phyloP scores from a whole-genome alignment of 2,797 vertebrate genomes.

The Alfaro cultratus region DNA sequence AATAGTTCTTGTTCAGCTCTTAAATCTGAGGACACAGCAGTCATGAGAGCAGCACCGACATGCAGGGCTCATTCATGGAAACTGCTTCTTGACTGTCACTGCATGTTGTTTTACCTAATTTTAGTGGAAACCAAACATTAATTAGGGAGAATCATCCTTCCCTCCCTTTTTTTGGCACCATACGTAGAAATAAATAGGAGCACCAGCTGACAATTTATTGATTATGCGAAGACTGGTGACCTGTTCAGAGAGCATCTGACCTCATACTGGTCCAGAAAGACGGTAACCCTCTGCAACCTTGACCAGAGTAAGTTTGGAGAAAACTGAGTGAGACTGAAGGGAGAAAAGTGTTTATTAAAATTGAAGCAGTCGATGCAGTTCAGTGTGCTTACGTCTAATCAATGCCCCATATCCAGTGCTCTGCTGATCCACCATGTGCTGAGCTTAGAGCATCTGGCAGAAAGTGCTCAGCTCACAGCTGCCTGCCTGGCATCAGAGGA shows the following conservation, averaged over 20 bases:
- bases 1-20: not conserved
- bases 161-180: not conserved
- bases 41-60: not conserved
- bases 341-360: not conserved
- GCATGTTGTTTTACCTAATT: not conserved
- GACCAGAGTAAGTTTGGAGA: not conserved
- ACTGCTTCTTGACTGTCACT: not conserved
- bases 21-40: not conserved
- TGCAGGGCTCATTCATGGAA: not conserved
- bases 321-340: not conserved
- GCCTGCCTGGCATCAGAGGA: conserved; percentile 57
- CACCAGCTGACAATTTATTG: not conserved
- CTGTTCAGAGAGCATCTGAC: not conserved
- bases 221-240: not conserved
- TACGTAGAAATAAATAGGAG: not conserved
- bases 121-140: not conserved
- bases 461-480: conserved; percentile 52
- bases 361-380: conserved; percentile 19
- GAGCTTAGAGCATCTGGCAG: conserved; percentile 65
- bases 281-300: not conserved
- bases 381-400: conserved; percentile 45
- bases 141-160: not conserved
- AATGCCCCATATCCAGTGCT: conserved; percentile 43
- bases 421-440: conserved; percentile 52
- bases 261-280: not conserved